Conservation (phyloP, 2,888 invertebrate species). For the Drosophila antonietae region DNA sequence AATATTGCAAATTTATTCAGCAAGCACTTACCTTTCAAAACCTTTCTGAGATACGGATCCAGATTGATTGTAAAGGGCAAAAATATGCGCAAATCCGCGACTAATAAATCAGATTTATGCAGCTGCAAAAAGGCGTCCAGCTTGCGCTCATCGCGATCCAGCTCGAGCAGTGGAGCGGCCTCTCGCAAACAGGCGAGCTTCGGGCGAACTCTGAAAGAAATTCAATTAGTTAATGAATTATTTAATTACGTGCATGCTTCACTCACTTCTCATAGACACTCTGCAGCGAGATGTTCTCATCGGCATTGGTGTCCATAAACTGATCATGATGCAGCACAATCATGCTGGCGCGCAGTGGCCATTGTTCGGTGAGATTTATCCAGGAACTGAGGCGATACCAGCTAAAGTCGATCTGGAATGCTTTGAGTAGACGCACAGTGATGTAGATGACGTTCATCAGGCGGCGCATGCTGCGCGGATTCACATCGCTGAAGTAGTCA, state of each 20-base stretch:
- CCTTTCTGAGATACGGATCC: slow-evolving; percentile 98
- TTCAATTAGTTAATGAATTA: not conserved
- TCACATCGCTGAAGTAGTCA: slow-evolving; percentile 99
- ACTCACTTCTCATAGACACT: slow-evolving; percentile 96
- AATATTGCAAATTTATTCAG: not conserved
- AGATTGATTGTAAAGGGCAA: slow-evolving; percentile 99
- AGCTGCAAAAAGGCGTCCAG: slow-evolving; percentile 96
- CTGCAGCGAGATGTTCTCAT: slow-evolving; percentile 94
- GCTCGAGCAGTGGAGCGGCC: slow-evolving; percentile 93
- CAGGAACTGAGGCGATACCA: slow-evolving; percentile 99
- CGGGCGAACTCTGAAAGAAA: slow-evolving; percentile 89
- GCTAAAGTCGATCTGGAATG: slow-evolving; percentile 99
- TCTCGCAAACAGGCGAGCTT: slow-evolving; percentile 94
- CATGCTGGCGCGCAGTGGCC: slow-evolving; percentile 99
- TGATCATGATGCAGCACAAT: slow-evolving; percentile 97
- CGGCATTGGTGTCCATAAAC: slow-evolving; percentile 91
- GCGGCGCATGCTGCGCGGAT: slow-evolving; percentile 97
- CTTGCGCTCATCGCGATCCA: slow-evolving; percentile 97
- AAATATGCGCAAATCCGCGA: slow-evolving; percentile 96
- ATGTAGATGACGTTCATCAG: slow-evolving; percentile 99
- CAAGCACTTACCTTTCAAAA: slow-evolving; percentile 92
- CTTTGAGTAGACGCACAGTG: slow-evolving; percentile 97
- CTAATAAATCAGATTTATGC: slow-evolving; percentile 93
- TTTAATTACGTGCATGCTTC: not conserved
- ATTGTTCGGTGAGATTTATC: slow-evolving; percentile 99